Evolutionary conservation across 1,140 invertebrate genomes (phyloP).

Genomic region (Eumaeus atala): DNA sequence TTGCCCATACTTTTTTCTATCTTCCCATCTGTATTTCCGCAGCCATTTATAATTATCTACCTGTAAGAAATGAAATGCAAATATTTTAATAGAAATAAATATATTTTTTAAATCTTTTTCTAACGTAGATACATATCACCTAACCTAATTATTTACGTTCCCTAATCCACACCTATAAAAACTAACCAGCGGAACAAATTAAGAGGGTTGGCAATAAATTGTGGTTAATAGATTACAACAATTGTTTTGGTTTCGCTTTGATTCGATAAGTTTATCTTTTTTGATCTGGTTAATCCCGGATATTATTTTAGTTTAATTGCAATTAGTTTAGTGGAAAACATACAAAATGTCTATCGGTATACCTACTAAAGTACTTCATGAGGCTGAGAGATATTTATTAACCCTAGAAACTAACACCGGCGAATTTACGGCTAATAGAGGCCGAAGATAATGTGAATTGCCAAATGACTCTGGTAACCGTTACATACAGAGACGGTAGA

Average conservation of each 20-base stretch:
- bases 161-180: too few relatives aligned
- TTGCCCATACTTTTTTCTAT: too few relatives aligned
- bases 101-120: too few relatives aligned
- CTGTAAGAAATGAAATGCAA: too few relatives aligned
- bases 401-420: conserved; percentile 98
- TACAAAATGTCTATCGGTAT: conserved; percentile 88
- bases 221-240: too few relatives aligned
- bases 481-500: conserved; percentile 93
- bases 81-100: too few relatives aligned
- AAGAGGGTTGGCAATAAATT: too few relatives aligned
- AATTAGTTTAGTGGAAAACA: neutral
- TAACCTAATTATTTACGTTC: too few relatives aligned
- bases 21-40: too few relatives aligned
- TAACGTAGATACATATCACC: too few relatives aligned
- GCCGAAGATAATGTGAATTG: conserved; percentile 99
- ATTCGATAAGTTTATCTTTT: neutral
- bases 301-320: neutral
- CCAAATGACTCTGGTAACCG: conserved; percentile 92
- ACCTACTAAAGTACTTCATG: conserved; percentile 99
- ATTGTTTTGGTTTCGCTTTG: neutral
- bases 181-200: too few relatives aligned
- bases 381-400: conserved; percentile 98
- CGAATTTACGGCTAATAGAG: conserved; percentile 97
- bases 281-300: neutral
- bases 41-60: too few relatives aligned